Conservation (phyloP, 2,113 vertebrate species). For the Pyrgilauda ruficollis region DNA sequence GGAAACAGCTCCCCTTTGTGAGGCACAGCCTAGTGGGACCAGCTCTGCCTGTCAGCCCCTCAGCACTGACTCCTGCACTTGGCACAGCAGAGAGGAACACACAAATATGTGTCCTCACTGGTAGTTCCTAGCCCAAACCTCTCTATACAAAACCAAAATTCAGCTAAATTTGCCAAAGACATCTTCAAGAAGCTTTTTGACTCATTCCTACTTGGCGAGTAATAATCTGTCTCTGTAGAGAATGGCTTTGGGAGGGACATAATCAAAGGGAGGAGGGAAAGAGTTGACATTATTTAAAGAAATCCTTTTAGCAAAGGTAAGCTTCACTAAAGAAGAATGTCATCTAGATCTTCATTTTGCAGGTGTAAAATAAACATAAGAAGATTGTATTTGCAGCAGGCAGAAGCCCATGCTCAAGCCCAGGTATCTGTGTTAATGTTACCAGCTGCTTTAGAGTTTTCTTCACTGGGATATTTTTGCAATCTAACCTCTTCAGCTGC, state of each 20-base stretch:
- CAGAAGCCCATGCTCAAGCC: background rate
- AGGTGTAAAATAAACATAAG: background rate
- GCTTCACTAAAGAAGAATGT: too few relatives aligned
- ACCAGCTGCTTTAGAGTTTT: background rate
- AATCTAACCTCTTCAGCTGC: background rate
- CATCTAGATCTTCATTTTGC: background rate
- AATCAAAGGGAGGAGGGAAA: background rate
- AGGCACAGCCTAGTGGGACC: background rate
- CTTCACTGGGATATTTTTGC: background rate
- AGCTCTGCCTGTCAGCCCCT: background rate
- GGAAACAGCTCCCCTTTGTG: background rate
- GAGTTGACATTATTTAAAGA: background rate
- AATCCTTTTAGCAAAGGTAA: constrained; percentile 34
- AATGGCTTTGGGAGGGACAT: background rate
- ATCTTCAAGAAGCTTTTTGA: background rate
- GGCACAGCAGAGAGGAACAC: background rate
- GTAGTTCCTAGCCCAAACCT: background rate
- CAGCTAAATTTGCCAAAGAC: background rate
- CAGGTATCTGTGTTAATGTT: background rate
- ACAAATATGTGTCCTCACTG: background rate
- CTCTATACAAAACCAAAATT: background rate
- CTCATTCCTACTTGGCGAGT: background rate
- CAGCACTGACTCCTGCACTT: background rate
- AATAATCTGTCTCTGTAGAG: background rate
- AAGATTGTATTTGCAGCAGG: background rate